Conservation (phyloP, 2,113 vertebrate species). For the Zosterops lateralis region DNA sequence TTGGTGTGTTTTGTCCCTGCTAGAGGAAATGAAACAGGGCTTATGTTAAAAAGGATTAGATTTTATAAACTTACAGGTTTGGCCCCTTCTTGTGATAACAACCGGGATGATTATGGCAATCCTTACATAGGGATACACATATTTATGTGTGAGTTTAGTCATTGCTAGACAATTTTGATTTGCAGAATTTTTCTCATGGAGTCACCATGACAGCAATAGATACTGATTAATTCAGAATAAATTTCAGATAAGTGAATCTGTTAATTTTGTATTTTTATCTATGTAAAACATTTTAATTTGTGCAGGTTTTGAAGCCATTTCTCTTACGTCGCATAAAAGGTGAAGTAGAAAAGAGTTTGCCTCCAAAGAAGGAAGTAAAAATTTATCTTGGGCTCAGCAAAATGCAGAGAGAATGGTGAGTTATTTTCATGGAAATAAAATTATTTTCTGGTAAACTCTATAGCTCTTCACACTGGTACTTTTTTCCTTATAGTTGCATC, state of each 20-base stretch:
- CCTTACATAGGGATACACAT: fast-evolving
- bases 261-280: not conserved
- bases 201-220: not conserved
- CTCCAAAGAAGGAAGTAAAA: conserved; percentile 89
- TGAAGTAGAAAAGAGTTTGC: conserved; percentile 88
- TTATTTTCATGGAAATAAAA: conserved; percentile 2
- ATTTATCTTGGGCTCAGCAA: conserved; percentile 90
- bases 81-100: not conserved
- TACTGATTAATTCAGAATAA: not conserved
- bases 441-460: not conserved
- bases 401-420: conserved; percentile 91
- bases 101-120: not conserved
- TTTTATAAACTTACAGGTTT: not conserved
- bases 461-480: not conserved
- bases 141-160: not conserved
- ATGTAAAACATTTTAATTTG: conserved; percentile 20
- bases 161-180: not conserved
- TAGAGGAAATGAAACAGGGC: not conserved
- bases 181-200: not conserved
- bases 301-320: conserved; percentile 87
- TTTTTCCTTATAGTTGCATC: not conserved
- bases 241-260: not conserved
- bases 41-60: not conserved
- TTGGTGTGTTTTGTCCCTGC: not conserved
- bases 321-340: conserved; percentile 88